phyloP scores from a whole-genome alignment of 2,888 invertebrate genomes.

The Drosophila formosana region DNA sequence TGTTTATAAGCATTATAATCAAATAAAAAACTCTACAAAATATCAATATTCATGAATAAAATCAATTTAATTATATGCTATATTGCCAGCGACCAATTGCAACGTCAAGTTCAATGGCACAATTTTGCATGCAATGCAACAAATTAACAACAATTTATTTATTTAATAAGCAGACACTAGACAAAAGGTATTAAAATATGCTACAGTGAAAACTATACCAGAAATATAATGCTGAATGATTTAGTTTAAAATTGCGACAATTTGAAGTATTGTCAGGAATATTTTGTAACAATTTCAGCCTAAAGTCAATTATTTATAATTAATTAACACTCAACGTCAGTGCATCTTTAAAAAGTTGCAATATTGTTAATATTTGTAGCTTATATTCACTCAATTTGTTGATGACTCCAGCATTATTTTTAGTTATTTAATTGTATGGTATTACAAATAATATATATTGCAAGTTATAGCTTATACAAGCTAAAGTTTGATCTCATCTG shows the following conservation, averaged over 20 bases:
- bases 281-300: neutral
- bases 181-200: neutral
- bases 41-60: conserved; percentile 3
- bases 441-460: neutral
- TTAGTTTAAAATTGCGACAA: neutral
- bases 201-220: neutral
- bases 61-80: conserved; percentile 36
- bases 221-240: neutral
- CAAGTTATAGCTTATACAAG: neutral
- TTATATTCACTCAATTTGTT: neutral
- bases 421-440: neutral
- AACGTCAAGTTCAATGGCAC: conserved; percentile 55
- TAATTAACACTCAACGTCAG: neutral
- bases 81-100: conserved; percentile 19
- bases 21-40: conserved; percentile 12
- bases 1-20: conserved; percentile 4
- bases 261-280: too few relatives aligned
- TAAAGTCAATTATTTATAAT: neutral
- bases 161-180: neutral
- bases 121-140: conserved; percentile 36
- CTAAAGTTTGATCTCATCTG: neutral
- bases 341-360: conserved; percentile 1
- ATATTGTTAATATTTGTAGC: neutral
- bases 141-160: conserved; percentile 1
- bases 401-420: neutral